phyloP scores from a whole-genome alignment of 2,113 vertebrate species.

The Bagarius yarrelli region DNA sequence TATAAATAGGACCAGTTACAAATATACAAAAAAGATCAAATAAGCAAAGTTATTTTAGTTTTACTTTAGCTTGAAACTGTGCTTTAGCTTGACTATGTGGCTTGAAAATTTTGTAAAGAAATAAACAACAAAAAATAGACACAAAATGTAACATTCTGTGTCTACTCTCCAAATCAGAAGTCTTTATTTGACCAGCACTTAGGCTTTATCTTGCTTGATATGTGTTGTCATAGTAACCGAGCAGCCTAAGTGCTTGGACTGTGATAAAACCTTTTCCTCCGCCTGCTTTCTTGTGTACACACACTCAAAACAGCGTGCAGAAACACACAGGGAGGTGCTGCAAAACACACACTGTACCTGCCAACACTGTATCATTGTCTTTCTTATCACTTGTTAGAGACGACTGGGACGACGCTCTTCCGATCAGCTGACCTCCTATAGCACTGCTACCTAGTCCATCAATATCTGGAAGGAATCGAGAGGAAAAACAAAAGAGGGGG shows the following conservation, averaged over 20 bases:
- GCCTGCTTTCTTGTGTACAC: neutral
- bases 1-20: neutral
- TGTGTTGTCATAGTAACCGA: conserved; percentile 21
- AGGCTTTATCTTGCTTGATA: neutral
- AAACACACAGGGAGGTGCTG: neutral
- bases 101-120: neutral
- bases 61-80: neutral
- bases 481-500: neutral
- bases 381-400: conserved; percentile 76
- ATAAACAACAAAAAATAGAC: neutral
- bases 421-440: conserved; percentile 88
- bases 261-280: neutral
- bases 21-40: neutral
- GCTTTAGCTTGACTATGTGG: neutral
- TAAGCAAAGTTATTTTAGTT: neutral
- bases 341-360: conserved; percentile 73
- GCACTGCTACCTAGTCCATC: conserved; percentile 93
- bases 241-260: neutral
- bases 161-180: conserved; percentile 19
- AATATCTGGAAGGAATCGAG: conserved; percentile 74
- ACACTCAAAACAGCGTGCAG: neutral
- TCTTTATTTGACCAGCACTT: conserved; percentile 8
- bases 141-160: neutral
- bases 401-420: conserved; percentile 76
- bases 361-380: conserved; percentile 75